These are phyloP conservation scores for Strix aluco DNA, from an alignment of 2,113 vertebrate species.

Conservation along the genomic window DNA sequence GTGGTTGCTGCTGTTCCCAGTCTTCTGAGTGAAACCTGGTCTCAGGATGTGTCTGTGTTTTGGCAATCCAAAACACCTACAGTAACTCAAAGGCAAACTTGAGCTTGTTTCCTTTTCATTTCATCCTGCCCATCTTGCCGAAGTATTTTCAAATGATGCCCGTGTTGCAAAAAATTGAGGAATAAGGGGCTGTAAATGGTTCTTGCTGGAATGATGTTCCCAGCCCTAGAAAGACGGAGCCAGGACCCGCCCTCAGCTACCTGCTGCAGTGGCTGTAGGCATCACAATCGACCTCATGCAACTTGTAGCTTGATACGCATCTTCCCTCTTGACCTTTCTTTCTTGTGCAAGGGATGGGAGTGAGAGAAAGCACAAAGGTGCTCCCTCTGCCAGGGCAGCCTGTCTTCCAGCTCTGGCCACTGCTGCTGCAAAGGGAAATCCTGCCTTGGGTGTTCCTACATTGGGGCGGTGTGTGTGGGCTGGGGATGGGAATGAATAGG, in stretches of 20 bases:
- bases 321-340: too few relatives aligned
- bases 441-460: fast-evolving
- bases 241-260: fast-evolving
- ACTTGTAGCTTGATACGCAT: too few relatives aligned
- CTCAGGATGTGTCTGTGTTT: fast-evolving
- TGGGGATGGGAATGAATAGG: background rate
- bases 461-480: fast-evolving
- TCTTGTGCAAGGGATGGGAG: background rate
- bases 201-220: background rate
- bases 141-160: background rate
- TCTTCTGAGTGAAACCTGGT: background rate
- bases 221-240: too few relatives aligned
- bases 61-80: fast-evolving
- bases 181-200: background rate
- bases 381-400: background rate
- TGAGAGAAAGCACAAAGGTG: background rate
- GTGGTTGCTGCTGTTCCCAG: background rate
- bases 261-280: background rate
- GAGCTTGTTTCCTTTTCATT: fast-evolving
- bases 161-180: too few relatives aligned
- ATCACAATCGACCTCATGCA: fast-evolving
- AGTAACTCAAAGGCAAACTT: background rate
- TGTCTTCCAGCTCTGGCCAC: background rate
- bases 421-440: background rate
- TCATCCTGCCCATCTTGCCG: background rate